Evolutionary conservation across 2,113 vertebrate genomes (phyloP).

Genomic region (Pelusios castaneus): DNA sequence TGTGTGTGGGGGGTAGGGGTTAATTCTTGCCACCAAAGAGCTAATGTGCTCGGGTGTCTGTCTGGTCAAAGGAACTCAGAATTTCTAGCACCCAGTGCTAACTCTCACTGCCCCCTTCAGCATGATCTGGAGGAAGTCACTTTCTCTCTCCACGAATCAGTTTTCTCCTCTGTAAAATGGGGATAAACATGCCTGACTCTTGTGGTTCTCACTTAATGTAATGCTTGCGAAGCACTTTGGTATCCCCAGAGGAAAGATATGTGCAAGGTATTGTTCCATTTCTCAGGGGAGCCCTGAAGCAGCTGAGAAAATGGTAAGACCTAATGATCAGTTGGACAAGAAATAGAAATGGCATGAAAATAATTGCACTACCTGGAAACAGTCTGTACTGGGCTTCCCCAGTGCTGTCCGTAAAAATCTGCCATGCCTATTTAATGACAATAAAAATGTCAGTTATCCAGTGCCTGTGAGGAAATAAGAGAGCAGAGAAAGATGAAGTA

Average conservation of each 20-base stretch:
- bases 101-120: neutral
- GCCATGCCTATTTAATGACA: neutral
- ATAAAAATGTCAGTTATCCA: neutral
- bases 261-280: slow-evolving; percentile 25
- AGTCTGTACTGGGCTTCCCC: slow-evolving; percentile 43
- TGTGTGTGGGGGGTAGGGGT: neutral
- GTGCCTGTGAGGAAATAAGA: neutral
- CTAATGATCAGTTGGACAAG: slow-evolving; percentile 19
- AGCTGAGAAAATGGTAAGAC: slow-evolving; percentile 48
- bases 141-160: neutral
- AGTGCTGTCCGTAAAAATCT: slow-evolving; percentile 58
- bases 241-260: neutral
- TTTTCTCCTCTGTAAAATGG: neutral
- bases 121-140: neutral
- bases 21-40: neutral
- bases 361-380: slow-evolving; percentile 72
- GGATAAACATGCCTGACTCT: neutral
- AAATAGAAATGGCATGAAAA: slow-evolving; percentile 58
- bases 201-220: neutral
- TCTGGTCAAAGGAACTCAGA: neutral
- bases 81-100: neutral
- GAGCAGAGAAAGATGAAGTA: neutral
- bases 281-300: slow-evolving; percentile 36
- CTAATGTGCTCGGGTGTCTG: no score
- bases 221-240: neutral